These are phyloP conservation scores for Jacana jacana DNA, from an alignment of 2,113 vertebrate species.

Conservation along the genomic window DNA sequence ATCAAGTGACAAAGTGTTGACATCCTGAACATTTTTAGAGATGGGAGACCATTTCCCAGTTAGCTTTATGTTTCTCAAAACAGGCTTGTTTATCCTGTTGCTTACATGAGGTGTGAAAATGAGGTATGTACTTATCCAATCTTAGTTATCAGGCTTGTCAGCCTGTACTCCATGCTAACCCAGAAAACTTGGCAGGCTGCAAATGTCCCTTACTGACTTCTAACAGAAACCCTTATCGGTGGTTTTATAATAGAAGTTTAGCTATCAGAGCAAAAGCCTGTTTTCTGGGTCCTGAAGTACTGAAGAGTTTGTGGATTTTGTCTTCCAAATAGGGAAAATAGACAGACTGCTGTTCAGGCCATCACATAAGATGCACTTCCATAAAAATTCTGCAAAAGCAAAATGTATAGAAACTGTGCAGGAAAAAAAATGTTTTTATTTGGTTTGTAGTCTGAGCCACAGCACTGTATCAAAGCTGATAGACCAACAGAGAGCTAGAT, in stretches of 20 bases:
- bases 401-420: neutral
- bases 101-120: neutral
- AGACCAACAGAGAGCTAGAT: slow-evolving; percentile 15
- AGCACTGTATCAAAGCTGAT: slow-evolving; percentile 15
- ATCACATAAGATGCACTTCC: neutral
- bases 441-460: neutral
- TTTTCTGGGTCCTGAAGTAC: neutral
- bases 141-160: neutral
- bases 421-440: neutral
- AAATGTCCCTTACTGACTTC: neutral
- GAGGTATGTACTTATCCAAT: neutral
- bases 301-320: neutral
- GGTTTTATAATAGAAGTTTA: neutral
- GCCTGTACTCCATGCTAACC: neutral
- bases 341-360: neutral
- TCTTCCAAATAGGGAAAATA: neutral
- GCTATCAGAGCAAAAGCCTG: neutral
- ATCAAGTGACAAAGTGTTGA: neutral
- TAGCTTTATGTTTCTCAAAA: neutral
- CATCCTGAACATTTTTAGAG: neutral
- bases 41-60: neutral
- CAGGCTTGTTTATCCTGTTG: neutral
- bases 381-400: neutral
- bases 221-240: neutral
- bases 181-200: neutral